Conservation (phyloP, 92 coral and sea anemone genomes). For the Virgularia gustaviana region DNA sequence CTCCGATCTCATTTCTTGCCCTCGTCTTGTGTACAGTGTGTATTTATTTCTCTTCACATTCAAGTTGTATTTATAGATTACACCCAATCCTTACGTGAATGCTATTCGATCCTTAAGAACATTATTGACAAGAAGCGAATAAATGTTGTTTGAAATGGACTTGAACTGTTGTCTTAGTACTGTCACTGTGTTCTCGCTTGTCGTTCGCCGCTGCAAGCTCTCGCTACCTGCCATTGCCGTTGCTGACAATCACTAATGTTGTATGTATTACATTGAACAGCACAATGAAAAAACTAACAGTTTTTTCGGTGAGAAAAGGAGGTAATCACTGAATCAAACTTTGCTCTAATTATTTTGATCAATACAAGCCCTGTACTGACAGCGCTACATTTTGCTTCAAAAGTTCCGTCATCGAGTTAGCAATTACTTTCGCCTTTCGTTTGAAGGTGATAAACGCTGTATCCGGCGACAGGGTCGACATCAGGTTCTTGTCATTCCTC, state of each 20-base stretch:
- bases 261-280: too few species aligned
- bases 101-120: slow-evolving; percentile 35
- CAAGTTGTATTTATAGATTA: slow-evolving; percentile 40
- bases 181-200: too few species aligned
- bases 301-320: slow-evolving; percentile 2
- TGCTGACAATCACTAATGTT: too few species aligned
- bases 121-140: slow-evolving; percentile 38
- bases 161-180: slow-evolving; percentile 34
- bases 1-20: too few species aligned
- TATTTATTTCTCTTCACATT: slow-evolving; percentile 31
- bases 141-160: slow-evolving; percentile 43
- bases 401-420: not conserved
- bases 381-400: slow-evolving; percentile 6
- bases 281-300: slow-evolving; percentile 22
- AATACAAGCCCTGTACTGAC: slow-evolving; percentile 20
- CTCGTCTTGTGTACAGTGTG: slow-evolving; percentile 41
- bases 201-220: too few species aligned
- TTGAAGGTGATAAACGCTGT: slow-evolving; percentile 14
- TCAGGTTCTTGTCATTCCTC: not conserved
- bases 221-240: too few species aligned
- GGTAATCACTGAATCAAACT: slow-evolving; percentile 30
- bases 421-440: slow-evolving; percentile 18
- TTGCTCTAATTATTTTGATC: slow-evolving; percentile 34
- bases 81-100: slow-evolving; percentile 38
- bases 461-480: slow-evolving; percentile 1